phyloP scores from a whole-genome alignment of 1,140 invertebrate species.

The Orius insidiosus region DNA sequence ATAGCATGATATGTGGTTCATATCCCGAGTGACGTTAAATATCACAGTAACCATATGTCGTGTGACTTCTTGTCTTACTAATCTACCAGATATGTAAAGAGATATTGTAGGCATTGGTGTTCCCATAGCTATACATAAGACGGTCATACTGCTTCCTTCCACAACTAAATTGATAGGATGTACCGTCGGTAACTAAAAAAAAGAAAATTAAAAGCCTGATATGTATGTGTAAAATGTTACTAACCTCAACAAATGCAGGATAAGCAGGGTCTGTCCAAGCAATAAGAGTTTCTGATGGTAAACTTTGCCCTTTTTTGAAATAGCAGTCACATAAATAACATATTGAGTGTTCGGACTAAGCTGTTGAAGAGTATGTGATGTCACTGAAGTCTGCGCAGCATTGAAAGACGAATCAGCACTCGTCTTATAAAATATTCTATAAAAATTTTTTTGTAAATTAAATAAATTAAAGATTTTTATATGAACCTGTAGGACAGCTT shows the following conservation, averaged over 20 bases:
- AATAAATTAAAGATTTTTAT: conserved; percentile 9
- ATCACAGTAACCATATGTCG: conserved; percentile 66
- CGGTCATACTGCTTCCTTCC: conserved; percentile 69
- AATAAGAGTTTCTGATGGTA: conserved; percentile 60
- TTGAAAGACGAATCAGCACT: conserved; percentile 38
- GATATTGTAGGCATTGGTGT: conserved; percentile 67
- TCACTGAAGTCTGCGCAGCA: conserved; percentile 40
- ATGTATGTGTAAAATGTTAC: too few relatives aligned
- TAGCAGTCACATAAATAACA: conserved; percentile 51
- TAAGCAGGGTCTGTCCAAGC: conserved; percentile 74
- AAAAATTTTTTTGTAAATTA: conserved; percentile 12
- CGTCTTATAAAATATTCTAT: conserved; percentile 47
- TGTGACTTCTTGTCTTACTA: conserved; percentile 54
- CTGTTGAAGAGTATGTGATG: conserved; percentile 46
- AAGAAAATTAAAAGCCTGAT: too few relatives aligned
- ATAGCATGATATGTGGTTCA: conserved; percentile 67
- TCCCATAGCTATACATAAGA: conserved; percentile 64
- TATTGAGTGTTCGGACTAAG: conserved; percentile 60
- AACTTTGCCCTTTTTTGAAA: conserved; percentile 46
- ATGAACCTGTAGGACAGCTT: conserved; percentile 49
- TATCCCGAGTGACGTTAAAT: conserved; percentile 59
- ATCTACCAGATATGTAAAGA: conserved; percentile 53
- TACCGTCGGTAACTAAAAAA: conserved; percentile 49
- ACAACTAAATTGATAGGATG: conserved; percentile 63
- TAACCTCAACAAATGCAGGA: conserved; percentile 66